Evolutionary conservation across 2,797 vertebrate species (phyloP).

Genomic region (Setipinna tenuifilis): DNA sequence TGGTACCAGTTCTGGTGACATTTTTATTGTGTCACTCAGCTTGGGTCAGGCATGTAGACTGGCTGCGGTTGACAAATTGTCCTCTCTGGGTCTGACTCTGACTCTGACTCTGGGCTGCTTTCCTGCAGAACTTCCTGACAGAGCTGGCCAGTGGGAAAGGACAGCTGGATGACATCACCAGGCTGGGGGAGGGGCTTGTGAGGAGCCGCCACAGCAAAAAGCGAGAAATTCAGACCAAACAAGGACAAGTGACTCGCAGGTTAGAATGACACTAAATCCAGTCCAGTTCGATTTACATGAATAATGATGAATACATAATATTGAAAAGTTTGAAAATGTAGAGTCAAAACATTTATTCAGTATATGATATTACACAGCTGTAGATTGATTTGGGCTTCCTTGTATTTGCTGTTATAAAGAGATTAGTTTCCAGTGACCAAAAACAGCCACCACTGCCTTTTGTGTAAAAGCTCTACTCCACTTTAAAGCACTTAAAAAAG

Average conservation of each 20-base stretch:
- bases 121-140: conserved; percentile 78
- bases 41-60: neutral
- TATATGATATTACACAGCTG: too few relatives aligned
- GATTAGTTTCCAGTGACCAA: too few relatives aligned
- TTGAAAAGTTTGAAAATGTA: too few relatives aligned
- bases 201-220: conserved; percentile 73
- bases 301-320: too few relatives aligned
- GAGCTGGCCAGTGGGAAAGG: conserved; percentile 82
- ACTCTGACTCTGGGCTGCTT: neutral
- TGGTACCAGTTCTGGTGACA: neutral
- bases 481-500: too few relatives aligned
- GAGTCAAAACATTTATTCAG: too few relatives aligned
- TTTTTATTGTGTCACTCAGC: neutral
- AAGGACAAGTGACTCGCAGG: conserved; percentile 74
- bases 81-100: neutral
- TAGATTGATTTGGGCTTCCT: too few relatives aligned
- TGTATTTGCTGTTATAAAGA: too few relatives aligned
- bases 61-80: neutral
- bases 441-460: too few relatives aligned
- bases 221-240: conserved; percentile 71
- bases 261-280: conserved; percentile 50
- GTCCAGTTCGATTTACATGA: neutral
- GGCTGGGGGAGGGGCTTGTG: conserved; percentile 72
- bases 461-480: too few relatives aligned
- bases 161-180: conserved; percentile 77